Evolutionary conservation across 2,797 vertebrate genomes (phyloP).

Genomic region (Cyclura pinguis): DNA sequence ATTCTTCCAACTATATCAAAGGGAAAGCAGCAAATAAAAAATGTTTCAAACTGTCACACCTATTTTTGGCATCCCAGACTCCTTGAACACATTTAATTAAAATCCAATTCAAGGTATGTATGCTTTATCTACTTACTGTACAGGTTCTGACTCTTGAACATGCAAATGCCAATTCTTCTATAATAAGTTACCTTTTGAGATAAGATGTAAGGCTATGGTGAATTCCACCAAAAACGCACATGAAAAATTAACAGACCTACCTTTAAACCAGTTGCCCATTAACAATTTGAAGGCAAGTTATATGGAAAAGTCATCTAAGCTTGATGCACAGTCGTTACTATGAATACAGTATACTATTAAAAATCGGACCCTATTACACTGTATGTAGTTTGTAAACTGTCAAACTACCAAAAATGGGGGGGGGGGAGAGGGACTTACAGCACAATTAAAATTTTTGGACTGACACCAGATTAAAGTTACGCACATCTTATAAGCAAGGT

Average conservation of each 20-base stretch:
- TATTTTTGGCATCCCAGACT: conserved; percentile 85
- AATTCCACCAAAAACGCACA: conserved; percentile 86
- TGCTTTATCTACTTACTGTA: conserved; percentile 78
- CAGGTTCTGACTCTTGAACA: conserved; percentile 83
- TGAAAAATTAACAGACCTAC: conserved; percentile 81
- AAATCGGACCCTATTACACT: conserved; percentile 76
- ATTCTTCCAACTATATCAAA: conserved; percentile 82
- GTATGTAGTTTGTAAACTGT: conserved; percentile 76
- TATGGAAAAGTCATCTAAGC: conserved; percentile 75
- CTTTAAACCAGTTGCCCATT: conserved; percentile 76
- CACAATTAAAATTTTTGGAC: conserved; percentile 79
- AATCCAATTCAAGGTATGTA: conserved; percentile 78
- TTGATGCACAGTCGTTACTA: conserved; percentile 79
- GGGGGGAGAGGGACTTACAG: conserved; percentile 71
- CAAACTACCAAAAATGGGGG: conserved; percentile 76
- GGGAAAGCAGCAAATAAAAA: conserved; percentile 88
- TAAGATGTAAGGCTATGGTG: conserved; percentile 94
- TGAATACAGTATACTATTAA: conserved; percentile 80
- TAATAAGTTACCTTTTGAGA: conserved; percentile 80
- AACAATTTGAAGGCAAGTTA: conserved; percentile 79
- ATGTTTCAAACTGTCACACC: conserved; percentile 80
- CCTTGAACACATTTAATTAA: conserved; percentile 82
- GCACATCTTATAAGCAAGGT: conserved; percentile 77
- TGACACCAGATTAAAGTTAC: conserved; percentile 80
- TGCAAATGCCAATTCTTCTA: conserved; percentile 82